Evolutionary conservation across 2,888 invertebrate species (phyloP).

Genomic region (Dolichomitus sp.): DNA sequence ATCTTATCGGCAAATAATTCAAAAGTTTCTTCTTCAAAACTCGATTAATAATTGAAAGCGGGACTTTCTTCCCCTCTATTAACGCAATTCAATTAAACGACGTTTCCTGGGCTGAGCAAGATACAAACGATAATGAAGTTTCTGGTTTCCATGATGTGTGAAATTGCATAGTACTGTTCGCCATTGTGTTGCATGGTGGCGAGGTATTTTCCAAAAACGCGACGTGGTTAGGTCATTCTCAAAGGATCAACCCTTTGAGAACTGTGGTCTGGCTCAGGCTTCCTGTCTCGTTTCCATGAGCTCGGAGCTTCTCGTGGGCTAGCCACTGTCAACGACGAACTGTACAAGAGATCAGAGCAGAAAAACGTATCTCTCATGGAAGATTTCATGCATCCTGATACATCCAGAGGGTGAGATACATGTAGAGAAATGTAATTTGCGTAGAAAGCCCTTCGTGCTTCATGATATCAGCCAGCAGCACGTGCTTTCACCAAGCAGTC

Average conservation of each 20-base stretch:
- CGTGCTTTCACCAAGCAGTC: constrained; percentile 2
- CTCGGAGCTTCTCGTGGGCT: constrained; percentile 1
- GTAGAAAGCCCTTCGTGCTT: constrained; percentile 6
- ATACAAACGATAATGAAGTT: background rate
- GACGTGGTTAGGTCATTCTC: constrained; percentile 10
- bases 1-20: too few relatives aligned
- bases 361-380: constrained; percentile 12
- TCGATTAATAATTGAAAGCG: too few relatives aligned
- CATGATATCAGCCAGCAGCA: constrained; percentile 13
- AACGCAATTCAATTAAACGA: too few relatives aligned
- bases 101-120: background rate
- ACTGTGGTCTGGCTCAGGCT: constrained; percentile 29
- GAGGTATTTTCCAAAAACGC: background rate
- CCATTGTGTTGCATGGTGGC: background rate
- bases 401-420: constrained; percentile 8
- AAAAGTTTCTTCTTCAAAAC: too few relatives aligned
- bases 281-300: constrained; percentile 24
- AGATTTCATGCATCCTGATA: background rate
- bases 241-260: constrained; percentile 55
- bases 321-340: constrained; percentile 25
- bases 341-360: background rate
- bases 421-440: constrained; percentile 27
- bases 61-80: too few relatives aligned
- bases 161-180: background rate
- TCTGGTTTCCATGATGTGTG: background rate